These are phyloP conservation scores for Lophius americanus DNA, from an alignment of 2,797 vertebrate species.

Conservation along the genomic window DNA sequence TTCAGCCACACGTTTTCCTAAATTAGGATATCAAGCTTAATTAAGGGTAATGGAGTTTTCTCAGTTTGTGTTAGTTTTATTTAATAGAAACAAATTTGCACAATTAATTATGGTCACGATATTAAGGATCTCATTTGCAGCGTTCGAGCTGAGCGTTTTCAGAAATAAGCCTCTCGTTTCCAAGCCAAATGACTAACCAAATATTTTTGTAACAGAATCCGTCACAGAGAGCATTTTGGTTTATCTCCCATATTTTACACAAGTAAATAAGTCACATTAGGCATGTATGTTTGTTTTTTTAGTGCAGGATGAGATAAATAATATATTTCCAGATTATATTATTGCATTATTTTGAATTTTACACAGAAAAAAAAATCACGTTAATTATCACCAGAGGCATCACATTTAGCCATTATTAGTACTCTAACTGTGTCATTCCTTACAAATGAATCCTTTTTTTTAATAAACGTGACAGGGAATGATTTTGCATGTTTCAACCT, in stretches of 20 bases:
- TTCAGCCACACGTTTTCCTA: conserved; percentile 97
- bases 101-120: conserved; percentile 99
- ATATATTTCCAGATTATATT: not conserved
- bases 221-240: conserved; percentile 20
- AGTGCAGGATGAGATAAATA: not conserved
- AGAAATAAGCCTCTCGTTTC: conserved; percentile 59
- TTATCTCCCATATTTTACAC: conserved; percentile 30
- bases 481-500: conserved; percentile 46
- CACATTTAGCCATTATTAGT: not conserved
- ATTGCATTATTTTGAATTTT: not conserved
- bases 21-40: conserved; percentile 99
- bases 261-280: conserved; percentile 34
- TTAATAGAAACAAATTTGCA: conserved; percentile 99
- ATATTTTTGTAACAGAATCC: conserved; percentile 39
- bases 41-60: conserved; percentile 99
- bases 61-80: conserved; percentile 99
- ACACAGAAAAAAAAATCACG: not conserved
- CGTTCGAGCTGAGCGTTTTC: conserved; percentile 53
- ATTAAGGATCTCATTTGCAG: conserved; percentile 98
- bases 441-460: conserved; percentile 22
- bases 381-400: not conserved
- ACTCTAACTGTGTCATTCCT: not conserved
- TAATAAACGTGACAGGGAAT: conserved; percentile 28
- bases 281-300: conserved; percentile 1
- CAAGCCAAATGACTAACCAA: conserved; percentile 50